Evolutionary conservation across 1,140 invertebrate genomes (phyloP), one percentile per base, ranked within the genome.

Genomic region (Diprion similis): DNA sequence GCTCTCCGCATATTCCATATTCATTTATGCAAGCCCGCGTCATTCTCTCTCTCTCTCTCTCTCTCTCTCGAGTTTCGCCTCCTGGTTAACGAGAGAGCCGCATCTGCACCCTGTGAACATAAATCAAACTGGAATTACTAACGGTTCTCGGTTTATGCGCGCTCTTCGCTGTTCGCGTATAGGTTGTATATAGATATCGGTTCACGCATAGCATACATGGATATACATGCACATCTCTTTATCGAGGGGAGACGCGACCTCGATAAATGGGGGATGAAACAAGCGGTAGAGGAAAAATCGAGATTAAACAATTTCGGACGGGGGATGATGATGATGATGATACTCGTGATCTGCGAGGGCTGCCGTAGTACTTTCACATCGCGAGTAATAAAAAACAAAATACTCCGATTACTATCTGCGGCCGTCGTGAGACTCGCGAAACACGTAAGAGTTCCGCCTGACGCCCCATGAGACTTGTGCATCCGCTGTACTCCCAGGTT

Each of bases 61-160:
- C 6, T 19, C 24, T 37, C 24, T 11, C 10, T 18, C 11, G 66
- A 68, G 17, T 18, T 8, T 9, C 6, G 37, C 37, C 18, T 68
- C 37, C 11, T 66, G 24, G 24, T 37, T 37, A 37, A 37, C 24
- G 1, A 6, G 1, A 37, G 24, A 37, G 6, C 24, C 68, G 71
- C 75, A 77, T 78, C 77, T 78, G 73, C 24, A 37, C 24, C 70
- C 75, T 78, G 77, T 67, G 64, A 75, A 77, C 74, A 78, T 78
- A 78, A 78, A 78, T 78, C 76, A 76, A 15, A 18, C 19, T 72
- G 13, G 45, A 72, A 74, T 75, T 78, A 78, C 76, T 74, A 78
- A 78, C 66, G 75, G 70, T 72, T 73, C 66, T 46, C 59, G 70
- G 72, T 67, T 74, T 51, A 68, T 46, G 66, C 24, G 24, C 24